Conservation (phyloP, 2,797 vertebrate species). For the Sebastes hopkinsi region DNA sequence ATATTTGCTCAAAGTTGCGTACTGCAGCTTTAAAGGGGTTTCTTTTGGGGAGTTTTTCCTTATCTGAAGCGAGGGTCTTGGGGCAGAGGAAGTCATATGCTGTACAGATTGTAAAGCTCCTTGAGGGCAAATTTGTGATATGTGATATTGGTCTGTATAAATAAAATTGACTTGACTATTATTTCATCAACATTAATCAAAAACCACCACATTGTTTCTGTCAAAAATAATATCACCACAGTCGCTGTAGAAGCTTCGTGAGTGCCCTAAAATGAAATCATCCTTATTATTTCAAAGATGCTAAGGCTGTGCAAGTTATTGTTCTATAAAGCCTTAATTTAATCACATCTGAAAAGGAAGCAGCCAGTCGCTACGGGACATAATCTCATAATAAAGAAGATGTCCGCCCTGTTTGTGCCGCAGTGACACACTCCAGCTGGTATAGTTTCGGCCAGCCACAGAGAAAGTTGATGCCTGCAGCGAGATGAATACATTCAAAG, state of each 20-base stretch:
- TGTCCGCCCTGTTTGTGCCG: slow-evolving; percentile 2
- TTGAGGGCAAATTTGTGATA: not conserved
- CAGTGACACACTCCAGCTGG: slow-evolving; percentile 29
- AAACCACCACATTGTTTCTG: not conserved
- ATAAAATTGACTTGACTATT: not conserved
- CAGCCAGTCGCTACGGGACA: not conserved
- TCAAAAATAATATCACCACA: not conserved
- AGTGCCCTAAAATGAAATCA: not conserved
- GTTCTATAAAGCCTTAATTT: not conserved
- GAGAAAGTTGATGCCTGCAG: slow-evolving; percentile 25
- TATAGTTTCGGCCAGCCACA: not conserved
- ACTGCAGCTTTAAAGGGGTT: too few species aligned
- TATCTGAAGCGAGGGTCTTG: too few species aligned
- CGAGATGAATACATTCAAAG: slow-evolving; percentile 37
- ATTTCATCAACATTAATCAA: not conserved
- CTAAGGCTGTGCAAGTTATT: not conserved
- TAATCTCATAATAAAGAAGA: slow-evolving; percentile 21
- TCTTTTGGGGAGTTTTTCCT: too few species aligned
- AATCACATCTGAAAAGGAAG: slow-evolving; percentile 1
- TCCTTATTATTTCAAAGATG: not conserved
- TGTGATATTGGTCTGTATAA: not conserved
- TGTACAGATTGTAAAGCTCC: not conserved
- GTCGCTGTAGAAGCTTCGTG: not conserved
- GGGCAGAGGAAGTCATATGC: too few species aligned
- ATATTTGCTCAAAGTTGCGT: too few species aligned